Base-by-base conservation (phyloP, 2,113 vertebrate species). In the Myotis davidii region DNA sequence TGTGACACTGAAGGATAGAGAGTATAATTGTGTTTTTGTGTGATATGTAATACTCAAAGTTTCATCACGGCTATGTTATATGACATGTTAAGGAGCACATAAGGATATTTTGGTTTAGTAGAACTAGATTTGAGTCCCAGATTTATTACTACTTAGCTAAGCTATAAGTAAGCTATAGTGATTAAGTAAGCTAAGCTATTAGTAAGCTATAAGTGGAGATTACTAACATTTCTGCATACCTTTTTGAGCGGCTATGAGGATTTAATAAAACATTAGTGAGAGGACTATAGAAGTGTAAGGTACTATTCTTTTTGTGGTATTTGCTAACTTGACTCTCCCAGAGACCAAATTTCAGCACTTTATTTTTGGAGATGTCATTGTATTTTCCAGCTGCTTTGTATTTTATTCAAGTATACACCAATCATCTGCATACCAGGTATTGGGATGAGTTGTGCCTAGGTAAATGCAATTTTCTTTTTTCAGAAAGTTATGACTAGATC, bases 211-310 rank as follows among this genome's bases (percentile, higher is more conserved):
- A 69, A 39, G 16, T 85, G 50, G 34, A 92, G 20, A 45, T 73
- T 48, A 65, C 52, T 85, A 39, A 82, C 18, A 50, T 34, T 94
- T 94, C 48, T 86, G 14, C 25, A 13, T 90, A 8, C 77, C 5
- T 84, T 79, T 88, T 32, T 81, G 88, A 90, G 42, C 90, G 69
- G 5, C 42, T 37, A 0, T 67, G 45, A 79, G 32, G 56, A 45
- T 77, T 92, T 50, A 73, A 81, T 70, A 86, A 84, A 96, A 69
- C 74, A 32, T 84, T 69, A 70, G 9, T 78, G 39, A 92, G 85
- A 76, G n/a, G 64, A 48, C 42, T 84, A 4, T 56, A 86, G 45
- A 85, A 65, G 72, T 94, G 14, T 67, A 59, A 85, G 21, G 16
- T 78, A 21, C 4, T 85, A 34, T 83, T 96, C 25, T 69, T 74